These are phyloP conservation scores for Metalampra italica DNA, from an alignment of 2,888 invertebrate genomes.

Conservation along the genomic window DNA sequence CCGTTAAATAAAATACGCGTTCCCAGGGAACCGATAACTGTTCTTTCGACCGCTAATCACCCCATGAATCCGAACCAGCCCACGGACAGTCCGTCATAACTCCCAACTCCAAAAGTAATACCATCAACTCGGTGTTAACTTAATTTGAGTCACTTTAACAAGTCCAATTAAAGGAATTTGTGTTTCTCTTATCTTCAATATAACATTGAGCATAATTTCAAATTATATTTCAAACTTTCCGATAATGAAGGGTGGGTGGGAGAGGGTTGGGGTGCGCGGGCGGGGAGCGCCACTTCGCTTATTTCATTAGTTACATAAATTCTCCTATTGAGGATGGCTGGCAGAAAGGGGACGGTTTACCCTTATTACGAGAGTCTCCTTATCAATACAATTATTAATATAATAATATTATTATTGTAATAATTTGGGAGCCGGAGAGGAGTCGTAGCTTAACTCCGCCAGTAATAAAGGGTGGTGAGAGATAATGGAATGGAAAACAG, in stretches of 20 bases:
- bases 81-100: constrained; percentile 74
- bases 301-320: constrained; percentile 80
- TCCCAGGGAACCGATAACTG: constrained; percentile 56
- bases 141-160: constrained; percentile 79
- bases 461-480: constrained; percentile 75
- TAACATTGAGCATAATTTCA: constrained; percentile 80
- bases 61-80: constrained; percentile 47
- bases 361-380: constrained; percentile 79
- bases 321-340: constrained; percentile 78
- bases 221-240: constrained; percentile 80
- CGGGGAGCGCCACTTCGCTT: constrained; percentile 70
- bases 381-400: constrained; percentile 80
- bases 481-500: constrained; percentile 79
- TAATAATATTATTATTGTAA: constrained; percentile 79
- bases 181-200: constrained; percentile 80
- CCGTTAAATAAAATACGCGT: constrained; percentile 51
- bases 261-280: constrained; percentile 49
- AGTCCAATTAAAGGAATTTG: constrained; percentile 80
- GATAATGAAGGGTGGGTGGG: constrained; percentile 76
- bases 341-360: constrained; percentile 78
- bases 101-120: constrained; percentile 76
- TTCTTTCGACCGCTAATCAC: constrained; percentile 63
- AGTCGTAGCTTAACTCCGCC: constrained; percentile 74
- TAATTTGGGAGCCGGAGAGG: constrained; percentile 70
- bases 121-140: constrained; percentile 79